Conservation (phyloP, 2,888 invertebrate species). For the Meghimatium bilineatum region DNA sequence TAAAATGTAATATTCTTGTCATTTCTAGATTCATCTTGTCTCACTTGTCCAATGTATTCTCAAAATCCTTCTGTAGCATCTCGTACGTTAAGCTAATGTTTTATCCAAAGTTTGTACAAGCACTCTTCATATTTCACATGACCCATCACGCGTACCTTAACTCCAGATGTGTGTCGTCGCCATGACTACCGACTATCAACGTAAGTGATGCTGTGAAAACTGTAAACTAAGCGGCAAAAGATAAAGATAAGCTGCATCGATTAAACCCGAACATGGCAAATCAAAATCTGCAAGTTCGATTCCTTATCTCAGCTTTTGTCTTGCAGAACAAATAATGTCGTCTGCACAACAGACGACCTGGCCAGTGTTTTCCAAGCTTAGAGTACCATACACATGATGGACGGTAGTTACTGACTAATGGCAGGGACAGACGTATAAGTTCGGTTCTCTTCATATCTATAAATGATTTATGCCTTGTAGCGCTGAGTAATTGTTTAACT, state of each 20-base stretch:
- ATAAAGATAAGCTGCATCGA: constrained; percentile 29
- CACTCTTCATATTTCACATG: too few relatives aligned
- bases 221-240: not conserved
- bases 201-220: not conserved
- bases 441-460: too few relatives aligned
- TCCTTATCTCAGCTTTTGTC: constrained; percentile 24
- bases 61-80: too few relatives aligned
- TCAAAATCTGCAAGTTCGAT: not conserved
- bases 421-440: not conserved
- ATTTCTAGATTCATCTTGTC: too few relatives aligned
- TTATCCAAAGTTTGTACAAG: too few relatives aligned
- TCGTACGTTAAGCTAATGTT: too few relatives aligned
- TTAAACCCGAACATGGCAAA: not conserved
- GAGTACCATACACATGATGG: not conserved
- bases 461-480: too few relatives aligned
- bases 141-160: too few relatives aligned
- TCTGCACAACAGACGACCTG: constrained; percentile 8
- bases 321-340: constrained; percentile 22
- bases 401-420: not conserved
- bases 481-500: too few relatives aligned
- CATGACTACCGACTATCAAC: not conserved
- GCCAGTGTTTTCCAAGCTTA: constrained; percentile 4
- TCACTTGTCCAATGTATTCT: too few relatives aligned
- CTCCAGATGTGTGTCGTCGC: too few relatives aligned
- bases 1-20: too few relatives aligned